phyloP scores from a whole-genome alignment of 1,140 invertebrate species.

The Campoletis sonorensis region DNA sequence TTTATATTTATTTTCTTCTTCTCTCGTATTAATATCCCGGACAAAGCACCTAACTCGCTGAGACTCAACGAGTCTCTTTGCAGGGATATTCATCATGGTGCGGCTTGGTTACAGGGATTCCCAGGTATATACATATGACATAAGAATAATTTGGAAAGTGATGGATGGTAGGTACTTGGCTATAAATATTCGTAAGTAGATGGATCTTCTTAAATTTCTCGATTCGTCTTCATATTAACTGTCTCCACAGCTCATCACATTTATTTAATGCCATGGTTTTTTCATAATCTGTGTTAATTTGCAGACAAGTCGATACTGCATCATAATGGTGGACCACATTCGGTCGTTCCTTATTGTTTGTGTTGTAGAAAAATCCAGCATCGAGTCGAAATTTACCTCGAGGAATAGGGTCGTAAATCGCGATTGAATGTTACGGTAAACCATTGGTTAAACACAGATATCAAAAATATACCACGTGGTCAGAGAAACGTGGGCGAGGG shows the following conservation, averaged over 20 bases:
- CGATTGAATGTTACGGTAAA: slow-evolving; percentile 3
- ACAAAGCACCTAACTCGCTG: slow-evolving; percentile 4
- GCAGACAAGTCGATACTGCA: background rate
- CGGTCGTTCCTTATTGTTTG: too few species aligned
- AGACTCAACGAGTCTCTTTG: background rate
- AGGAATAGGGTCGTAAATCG: background rate
- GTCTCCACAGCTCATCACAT: background rate
- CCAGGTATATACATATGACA: slow-evolving; percentile 6
- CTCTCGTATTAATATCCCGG: slow-evolving; percentile 17
- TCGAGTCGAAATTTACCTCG: too few species aligned
- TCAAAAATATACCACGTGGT: slow-evolving; percentile 48
- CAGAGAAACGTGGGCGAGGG: slow-evolving; percentile 25
- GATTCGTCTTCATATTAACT: slow-evolving; percentile 8
- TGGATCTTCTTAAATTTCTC: background rate
- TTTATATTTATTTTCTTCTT: background rate
- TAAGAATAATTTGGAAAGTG: slow-evolving; percentile 30
- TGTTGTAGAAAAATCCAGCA: too few species aligned
- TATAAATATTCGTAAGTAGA: slow-evolving; percentile 8
- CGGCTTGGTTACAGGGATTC: background rate
- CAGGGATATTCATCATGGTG: slow-evolving; percentile 16
- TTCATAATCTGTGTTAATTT: background rate
- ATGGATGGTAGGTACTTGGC: slow-evolving; percentile 17
- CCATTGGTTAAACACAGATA: slow-evolving; percentile 57
- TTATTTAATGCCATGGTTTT: background rate
- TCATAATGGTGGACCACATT: background rate